Percentiles rank a stretch among this genome's conserved stretches.
Conservation (phyloP, 2,113 vertebrate species). For the Henicopernis longicauda region DNA sequence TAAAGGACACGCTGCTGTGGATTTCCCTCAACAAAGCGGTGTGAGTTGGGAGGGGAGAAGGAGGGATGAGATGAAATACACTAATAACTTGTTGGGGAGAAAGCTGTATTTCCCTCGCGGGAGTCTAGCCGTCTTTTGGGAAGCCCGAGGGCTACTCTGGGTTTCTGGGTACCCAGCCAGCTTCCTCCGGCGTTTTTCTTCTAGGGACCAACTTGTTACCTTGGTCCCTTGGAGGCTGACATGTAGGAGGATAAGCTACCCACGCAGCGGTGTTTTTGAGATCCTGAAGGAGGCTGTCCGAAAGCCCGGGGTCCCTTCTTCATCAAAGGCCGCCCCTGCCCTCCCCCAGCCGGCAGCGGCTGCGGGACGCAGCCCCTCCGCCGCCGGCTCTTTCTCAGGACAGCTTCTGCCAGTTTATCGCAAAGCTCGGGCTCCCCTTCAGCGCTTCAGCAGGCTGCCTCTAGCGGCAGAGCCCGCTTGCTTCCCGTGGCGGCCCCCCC, state of each 20-base stretch:
- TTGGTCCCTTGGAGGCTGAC: neutral
- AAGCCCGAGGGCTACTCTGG: neutral
- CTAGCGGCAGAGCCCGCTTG: neutral
- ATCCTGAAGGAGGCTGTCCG: too few relatives aligned
- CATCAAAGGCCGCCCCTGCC: too few relatives aligned
- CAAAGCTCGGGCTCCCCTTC: neutral
- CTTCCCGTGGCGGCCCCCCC: neutral
- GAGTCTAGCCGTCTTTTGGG: too few relatives aligned
- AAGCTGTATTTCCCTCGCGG: rapidly evolving
- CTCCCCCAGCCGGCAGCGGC: too few relatives aligned
- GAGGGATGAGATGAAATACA: rapidly evolving
- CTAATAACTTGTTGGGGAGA: rapidly evolving
- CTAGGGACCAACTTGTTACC: too few relatives aligned
- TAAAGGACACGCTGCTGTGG: neutral
- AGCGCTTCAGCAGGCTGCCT: neutral
- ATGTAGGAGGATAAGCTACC: neutral
- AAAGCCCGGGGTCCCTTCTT: too few relatives aligned
- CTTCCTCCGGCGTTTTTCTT: neutral
- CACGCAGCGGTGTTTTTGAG: neutral
- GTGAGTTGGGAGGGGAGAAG: neutral
- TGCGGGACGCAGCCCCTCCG: too few relatives aligned
- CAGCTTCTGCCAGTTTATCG: neutral
- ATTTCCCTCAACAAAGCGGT: neutral
- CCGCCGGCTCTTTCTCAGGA: neutral
- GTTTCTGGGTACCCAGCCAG: neutral